Conservation (phyloP, 2,888 invertebrate species). For the Eupithecia insigniata region DNA sequence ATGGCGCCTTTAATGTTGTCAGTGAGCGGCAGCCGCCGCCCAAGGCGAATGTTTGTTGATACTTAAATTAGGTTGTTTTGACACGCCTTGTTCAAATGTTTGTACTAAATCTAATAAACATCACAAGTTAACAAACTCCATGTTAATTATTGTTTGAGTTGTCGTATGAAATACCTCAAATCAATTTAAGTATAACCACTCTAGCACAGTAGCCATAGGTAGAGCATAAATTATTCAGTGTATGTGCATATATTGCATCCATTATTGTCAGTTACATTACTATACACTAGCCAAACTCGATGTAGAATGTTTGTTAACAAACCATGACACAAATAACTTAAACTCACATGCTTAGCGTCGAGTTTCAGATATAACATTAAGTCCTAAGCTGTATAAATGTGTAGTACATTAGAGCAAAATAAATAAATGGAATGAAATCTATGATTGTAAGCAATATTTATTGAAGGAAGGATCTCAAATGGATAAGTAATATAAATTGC, state of each 20-base stretch:
- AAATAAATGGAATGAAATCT: too few relatives aligned
- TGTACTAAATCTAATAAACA: constrained; percentile 83
- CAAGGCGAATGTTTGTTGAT: constrained; percentile 84
- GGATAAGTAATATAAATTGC: too few relatives aligned
- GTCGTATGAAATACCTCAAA: background rate
- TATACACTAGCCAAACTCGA: too few relatives aligned
- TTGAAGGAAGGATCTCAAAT: too few relatives aligned
- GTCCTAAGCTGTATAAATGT: too few relatives aligned
- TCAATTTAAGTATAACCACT: background rate
- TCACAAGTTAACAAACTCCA: constrained; percentile 56
- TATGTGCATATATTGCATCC: constrained; percentile 32
- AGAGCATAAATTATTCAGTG: constrained; percentile 58
- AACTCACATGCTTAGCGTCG: too few relatives aligned
- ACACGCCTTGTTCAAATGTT: constrained; percentile 83
- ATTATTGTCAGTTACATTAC: constrained; percentile 73
- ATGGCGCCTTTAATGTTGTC: constrained; percentile 84
- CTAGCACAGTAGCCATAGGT: background rate
- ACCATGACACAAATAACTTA: too few relatives aligned
- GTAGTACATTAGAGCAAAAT: too few relatives aligned
- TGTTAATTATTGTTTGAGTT: background rate
- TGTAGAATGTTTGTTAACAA: too few relatives aligned
- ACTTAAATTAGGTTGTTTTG: constrained; percentile 85
- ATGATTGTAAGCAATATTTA: too few relatives aligned
- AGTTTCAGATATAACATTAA: too few relatives aligned
- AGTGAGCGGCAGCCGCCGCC: constrained; percentile 78